A percentile compares a stretch with the other conserved stretches of the same genome.
Conservation (phyloP, 2,888 invertebrate species). For the Cheilosia pagana region DNA sequence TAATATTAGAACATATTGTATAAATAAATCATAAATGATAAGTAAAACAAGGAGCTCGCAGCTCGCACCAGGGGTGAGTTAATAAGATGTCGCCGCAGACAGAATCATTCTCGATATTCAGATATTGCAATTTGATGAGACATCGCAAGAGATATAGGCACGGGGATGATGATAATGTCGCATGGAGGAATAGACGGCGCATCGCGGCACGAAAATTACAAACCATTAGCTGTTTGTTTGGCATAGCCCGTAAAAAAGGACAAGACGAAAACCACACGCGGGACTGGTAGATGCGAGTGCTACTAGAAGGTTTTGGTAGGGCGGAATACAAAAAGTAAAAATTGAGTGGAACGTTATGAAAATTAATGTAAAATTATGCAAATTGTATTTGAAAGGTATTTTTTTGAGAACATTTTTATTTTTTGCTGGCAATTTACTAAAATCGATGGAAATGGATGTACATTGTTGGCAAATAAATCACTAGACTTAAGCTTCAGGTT, state of each 20-base stretch:
- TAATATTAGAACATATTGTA: constrained; percentile 80
- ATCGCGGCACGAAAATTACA: constrained; percentile 55
- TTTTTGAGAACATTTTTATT: neutral
- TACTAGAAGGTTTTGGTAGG: neutral
- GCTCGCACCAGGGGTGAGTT: constrained; percentile 60
- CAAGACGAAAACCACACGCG: neutral
- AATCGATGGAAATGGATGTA: neutral
- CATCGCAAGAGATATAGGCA: constrained; percentile 57
- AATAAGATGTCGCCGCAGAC: constrained; percentile 72
- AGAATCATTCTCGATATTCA: constrained; percentile 70
- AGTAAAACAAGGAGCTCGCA: constrained; percentile 69
- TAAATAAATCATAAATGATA: constrained; percentile 80
- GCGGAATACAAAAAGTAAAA: constrained; percentile 9
- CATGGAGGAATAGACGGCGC: constrained; percentile 11
- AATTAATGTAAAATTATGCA: constrained; percentile 73
- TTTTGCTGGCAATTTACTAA: neutral
- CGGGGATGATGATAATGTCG: constrained; percentile 67
- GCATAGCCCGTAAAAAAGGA: constrained; percentile 14
- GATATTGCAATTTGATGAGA: constrained; percentile 75
- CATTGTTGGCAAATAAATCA: too few relatives aligned
- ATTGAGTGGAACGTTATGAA: constrained; percentile 32
- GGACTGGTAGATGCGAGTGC: neutral
- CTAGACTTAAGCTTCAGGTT: too few relatives aligned
- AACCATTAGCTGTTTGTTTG: constrained; percentile 64
- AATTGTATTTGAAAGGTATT: constrained; percentile 47